These are phyloP conservation scores for Lasioglossum figueresi DNA, from an alignment of 2,888 invertebrate species.

Conservation along the genomic window DNA sequence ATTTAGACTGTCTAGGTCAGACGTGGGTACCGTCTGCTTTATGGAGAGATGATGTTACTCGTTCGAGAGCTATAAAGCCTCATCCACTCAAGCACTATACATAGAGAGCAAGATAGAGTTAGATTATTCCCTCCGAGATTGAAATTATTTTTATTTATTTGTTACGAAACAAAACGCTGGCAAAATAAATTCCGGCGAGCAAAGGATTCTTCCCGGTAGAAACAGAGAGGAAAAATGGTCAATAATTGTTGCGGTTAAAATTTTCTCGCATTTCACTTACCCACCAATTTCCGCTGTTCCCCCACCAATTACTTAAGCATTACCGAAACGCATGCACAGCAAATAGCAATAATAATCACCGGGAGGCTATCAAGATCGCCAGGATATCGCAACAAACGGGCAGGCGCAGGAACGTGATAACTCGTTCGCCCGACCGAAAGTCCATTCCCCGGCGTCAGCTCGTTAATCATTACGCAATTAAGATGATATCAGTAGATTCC, in stretches of 20 bases:
- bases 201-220: too few relatives aligned
- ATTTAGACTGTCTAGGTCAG: neutral
- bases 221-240: too few relatives aligned
- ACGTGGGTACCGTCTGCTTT: neutral
- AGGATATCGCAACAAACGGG: conserved; percentile 33
- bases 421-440: conserved; percentile 17
- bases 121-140: neutral
- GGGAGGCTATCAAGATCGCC: conserved; percentile 10
- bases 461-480: conserved; percentile 48
- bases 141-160: neutral
- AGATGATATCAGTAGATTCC: conserved; percentile 47
- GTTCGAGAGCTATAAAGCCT: neutral
- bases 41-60: neutral
- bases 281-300: neutral
- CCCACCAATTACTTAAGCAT: neutral
- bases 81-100: neutral
- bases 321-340: neutral
- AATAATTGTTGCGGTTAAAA: neutral
- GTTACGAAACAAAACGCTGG: neutral
- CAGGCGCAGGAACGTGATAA: neutral
- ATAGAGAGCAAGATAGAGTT: neutral
- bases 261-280: neutral
- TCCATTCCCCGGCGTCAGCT: conserved; percentile 27
- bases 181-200: neutral
- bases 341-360: conserved; percentile 15